phyloP scores from a whole-genome alignment of 1,140 invertebrate genomes.

The Ceratitis capitata region DNA sequence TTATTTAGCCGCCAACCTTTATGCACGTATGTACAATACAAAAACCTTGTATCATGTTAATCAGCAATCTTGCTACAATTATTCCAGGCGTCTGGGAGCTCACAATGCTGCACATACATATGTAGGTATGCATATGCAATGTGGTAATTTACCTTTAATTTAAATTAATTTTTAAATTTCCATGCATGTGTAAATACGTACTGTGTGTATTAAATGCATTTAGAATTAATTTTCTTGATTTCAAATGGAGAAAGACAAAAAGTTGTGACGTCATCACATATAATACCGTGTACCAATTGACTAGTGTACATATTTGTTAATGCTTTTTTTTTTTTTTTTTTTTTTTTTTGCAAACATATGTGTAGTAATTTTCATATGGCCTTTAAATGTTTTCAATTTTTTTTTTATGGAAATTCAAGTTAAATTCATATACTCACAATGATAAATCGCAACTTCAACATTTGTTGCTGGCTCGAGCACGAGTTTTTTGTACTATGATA shows the following conservation, averaged over 20 bases:
- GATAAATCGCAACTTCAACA: slow-evolving; percentile 26
- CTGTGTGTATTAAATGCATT: background rate
- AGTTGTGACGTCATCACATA: background rate
- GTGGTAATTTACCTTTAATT: background rate
- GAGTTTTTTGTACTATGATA: slow-evolving; percentile 24
- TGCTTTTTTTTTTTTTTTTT: too few species aligned
- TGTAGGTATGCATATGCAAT: too few species aligned
- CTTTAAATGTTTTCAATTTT: slow-evolving; percentile 27
- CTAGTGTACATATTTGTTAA: background rate
- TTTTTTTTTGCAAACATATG: too few species aligned
- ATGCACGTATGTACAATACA: background rate
- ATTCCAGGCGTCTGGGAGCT: background rate
- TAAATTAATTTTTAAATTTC: background rate
- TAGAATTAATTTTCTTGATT: background rate
- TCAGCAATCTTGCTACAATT: background rate
- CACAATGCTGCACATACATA: background rate
- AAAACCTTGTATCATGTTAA: background rate
- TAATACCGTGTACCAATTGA: background rate
- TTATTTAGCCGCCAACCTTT: too few species aligned
- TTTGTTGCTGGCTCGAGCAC: slow-evolving; percentile 27
- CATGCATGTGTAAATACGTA: background rate
- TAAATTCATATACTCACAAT: slow-evolving; percentile 33
- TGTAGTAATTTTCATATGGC: slow-evolving; percentile 19
- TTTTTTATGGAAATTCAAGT: slow-evolving; percentile 22
- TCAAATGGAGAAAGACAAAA: background rate